These are phyloP conservation scores for Ophion ellenae DNA, from an alignment of 2,888 invertebrate genomes.

Conservation along the genomic window DNA sequence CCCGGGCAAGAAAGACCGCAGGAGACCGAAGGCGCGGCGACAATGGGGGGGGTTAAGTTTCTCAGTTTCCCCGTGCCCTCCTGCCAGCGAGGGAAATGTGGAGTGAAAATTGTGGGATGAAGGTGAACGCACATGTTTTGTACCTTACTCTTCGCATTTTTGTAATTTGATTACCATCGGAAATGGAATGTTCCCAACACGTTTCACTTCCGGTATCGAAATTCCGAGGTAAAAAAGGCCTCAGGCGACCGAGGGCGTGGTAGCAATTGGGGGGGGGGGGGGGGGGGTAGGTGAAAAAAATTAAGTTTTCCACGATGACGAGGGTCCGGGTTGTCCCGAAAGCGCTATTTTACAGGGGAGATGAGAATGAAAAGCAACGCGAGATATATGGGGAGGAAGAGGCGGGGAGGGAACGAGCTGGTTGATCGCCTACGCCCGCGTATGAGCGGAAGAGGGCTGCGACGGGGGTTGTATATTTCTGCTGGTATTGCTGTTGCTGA, in stretches of 20 bases:
- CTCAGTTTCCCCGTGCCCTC: not conserved
- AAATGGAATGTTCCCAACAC: not conserved
- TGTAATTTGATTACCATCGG: not conserved
- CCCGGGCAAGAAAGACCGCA: too few relatives aligned
- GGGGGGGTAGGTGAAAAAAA: not conserved
- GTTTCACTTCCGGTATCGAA: not conserved
- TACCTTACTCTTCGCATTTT: not conserved
- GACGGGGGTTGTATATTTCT: slow-evolving; percentile 33
- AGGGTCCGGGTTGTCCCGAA: slow-evolving; percentile 29
- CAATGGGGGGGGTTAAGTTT: not conserved
- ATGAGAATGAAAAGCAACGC: slow-evolving; percentile 28
- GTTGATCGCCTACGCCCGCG: slow-evolving; percentile 21
- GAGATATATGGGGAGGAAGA: not conserved
- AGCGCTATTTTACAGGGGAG: slow-evolving; percentile 11
- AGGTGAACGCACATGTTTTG: too few relatives aligned
- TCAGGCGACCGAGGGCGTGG: not conserved
- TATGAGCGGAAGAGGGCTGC: slow-evolving; percentile 6
- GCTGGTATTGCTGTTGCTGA: slow-evolving; percentile 49
- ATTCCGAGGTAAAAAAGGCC: not conserved
- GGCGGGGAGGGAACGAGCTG: slow-evolving; percentile 7
- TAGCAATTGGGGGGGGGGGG: not conserved
- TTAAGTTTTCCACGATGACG: slow-evolving; percentile 28
- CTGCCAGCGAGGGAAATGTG: not conserved
- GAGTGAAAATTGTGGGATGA: not conserved
- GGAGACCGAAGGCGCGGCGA: too few relatives aligned